phyloP scores from a whole-genome alignment of 2,888 invertebrate genomes.

The Molanna angustata region DNA sequence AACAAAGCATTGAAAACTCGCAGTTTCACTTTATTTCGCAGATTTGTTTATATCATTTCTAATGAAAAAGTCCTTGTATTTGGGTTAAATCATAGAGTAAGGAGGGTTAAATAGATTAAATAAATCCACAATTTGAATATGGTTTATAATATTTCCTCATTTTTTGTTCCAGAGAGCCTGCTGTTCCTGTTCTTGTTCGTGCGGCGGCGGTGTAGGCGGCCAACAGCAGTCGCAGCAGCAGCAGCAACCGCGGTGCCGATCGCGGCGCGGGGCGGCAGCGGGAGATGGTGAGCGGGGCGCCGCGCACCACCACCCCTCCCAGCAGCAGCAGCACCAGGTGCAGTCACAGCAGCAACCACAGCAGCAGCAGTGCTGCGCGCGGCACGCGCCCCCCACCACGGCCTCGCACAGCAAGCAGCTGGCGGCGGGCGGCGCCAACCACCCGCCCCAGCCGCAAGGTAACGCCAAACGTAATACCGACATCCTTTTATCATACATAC shows the following conservation, averaged over 20 bases:
- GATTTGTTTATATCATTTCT: too few species aligned
- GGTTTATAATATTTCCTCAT: not conserved
- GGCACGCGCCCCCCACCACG: constrained; percentile 58
- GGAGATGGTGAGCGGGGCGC: constrained; percentile 37
- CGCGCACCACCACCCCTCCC: constrained; percentile 41
- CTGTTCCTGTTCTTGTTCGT: constrained; percentile 45
- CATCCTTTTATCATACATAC: not conserved
- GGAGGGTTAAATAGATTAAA: too few species aligned
- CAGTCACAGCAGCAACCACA: constrained; percentile 42
- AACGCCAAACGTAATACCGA: constrained; percentile 43
- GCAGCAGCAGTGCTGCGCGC: constrained; percentile 41
- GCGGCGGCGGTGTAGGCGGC: constrained; percentile 39
- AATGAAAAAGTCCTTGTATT: too few species aligned
- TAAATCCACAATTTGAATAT: too few species aligned
- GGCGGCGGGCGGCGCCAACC: constrained; percentile 73
- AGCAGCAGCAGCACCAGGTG: constrained; percentile 42
- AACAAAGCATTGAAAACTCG: too few species aligned
- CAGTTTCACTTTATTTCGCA: too few species aligned
- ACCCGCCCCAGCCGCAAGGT: constrained; percentile 61
- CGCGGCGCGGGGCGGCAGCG: constrained; percentile 31
- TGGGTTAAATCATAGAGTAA: too few species aligned
- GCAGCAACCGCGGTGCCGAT: constrained; percentile 40
- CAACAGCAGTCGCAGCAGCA: constrained; percentile 31
- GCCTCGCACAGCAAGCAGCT: constrained; percentile 80
- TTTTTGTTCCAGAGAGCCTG: constrained; percentile 33